These are phyloP conservation scores for Drosophila demipolita DNA, from an alignment of 2,888 invertebrate species.

Conservation along the genomic window DNA sequence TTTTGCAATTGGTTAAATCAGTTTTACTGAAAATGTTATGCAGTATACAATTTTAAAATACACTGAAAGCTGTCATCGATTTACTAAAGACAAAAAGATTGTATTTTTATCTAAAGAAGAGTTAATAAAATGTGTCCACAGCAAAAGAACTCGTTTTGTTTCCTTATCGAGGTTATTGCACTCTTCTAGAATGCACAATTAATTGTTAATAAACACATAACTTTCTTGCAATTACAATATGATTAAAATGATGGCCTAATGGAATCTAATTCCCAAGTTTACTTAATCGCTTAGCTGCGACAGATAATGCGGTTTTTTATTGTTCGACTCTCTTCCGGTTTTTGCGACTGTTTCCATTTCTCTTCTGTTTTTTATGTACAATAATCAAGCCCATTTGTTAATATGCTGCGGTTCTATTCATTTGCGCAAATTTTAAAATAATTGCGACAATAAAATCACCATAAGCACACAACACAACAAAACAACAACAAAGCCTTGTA, in stretches of 20 bases:
- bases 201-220: conserved; percentile 5
- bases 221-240: not conserved
- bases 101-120: not conserved
- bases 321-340: conserved; percentile 37
- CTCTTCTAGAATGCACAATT: not conserved
- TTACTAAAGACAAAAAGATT: not conserved
- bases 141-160: not conserved
- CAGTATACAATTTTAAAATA: not conserved
- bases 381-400: conserved; percentile 62
- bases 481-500: conserved; percentile 49
- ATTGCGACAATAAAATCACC: conserved; percentile 75
- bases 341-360: conserved; percentile 31
- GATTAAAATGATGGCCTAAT: conserved; percentile 6
- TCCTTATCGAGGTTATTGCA: conserved; percentile 2
- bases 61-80: not conserved
- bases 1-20: not conserved
- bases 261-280: conserved; percentile 4
- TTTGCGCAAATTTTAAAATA: conserved; percentile 59
- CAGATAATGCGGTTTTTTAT: conserved; percentile 18
- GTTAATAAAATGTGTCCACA: not conserved
- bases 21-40: not conserved
- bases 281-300: conserved; percentile 12
- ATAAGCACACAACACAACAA: conserved; percentile 45
- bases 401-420: conserved; percentile 55
- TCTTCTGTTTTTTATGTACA: conserved; percentile 24